Conservation (phyloP, 2,113 vertebrate species). For the Neotoma lepida region DNA sequence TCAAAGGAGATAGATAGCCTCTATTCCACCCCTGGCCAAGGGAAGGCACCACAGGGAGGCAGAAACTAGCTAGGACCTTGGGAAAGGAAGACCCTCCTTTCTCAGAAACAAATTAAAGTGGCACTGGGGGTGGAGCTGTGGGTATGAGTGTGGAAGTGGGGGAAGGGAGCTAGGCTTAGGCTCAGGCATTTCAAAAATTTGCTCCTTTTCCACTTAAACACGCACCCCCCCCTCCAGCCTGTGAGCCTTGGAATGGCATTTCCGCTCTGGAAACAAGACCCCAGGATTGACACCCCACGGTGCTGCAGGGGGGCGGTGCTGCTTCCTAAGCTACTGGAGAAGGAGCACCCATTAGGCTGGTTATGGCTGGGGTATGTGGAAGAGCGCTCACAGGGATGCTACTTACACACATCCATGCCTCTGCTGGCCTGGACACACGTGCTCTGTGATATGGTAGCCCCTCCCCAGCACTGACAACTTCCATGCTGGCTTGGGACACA, state of each 20-base stretch:
- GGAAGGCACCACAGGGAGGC: background rate
- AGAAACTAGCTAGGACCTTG: background rate
- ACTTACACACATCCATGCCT: background rate
- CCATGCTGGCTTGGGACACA: background rate
- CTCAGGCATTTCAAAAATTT: slow-evolving; percentile 79
- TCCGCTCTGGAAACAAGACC: slow-evolving; percentile 69
- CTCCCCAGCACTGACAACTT: background rate
- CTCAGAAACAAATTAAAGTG: background rate
- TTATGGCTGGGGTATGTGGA: background rate
- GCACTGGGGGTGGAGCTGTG: slow-evolving; percentile 23
- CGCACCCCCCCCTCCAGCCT: background rate
- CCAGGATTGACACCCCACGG: slow-evolving; percentile 21
- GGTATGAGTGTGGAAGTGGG: background rate
- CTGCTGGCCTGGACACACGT: background rate
- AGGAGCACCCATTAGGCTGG: background rate
- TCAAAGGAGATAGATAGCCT: background rate
- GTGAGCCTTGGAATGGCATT: slow-evolving; percentile 57
- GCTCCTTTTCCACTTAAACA: slow-evolving; percentile 69
- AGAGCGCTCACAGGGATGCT: background rate
- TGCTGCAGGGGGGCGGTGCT: background rate
- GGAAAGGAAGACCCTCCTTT: background rate
- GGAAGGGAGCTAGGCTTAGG: slow-evolving; percentile 67
- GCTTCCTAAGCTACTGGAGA: background rate
- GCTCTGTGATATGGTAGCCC: background rate
- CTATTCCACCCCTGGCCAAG: background rate